Base-by-base conservation (phyloP, 2,797 vertebrate genomes). In the Pteropus rufus region DNA sequence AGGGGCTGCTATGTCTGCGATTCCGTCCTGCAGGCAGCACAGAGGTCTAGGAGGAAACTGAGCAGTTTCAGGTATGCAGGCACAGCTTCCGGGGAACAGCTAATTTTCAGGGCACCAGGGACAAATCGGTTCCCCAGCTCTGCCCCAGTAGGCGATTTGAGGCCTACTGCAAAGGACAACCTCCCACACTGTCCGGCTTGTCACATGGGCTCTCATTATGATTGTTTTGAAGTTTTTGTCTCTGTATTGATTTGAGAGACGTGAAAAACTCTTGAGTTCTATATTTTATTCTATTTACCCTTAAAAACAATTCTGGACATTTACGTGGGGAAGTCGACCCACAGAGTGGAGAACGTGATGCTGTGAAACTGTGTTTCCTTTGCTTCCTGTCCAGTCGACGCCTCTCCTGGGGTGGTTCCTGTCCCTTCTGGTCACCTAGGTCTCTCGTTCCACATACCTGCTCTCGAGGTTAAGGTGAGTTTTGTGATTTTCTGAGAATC, bases 401-500 rank as follows among this genome's bases (percentile, higher is more conserved):
- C 15, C 44, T 87, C 65, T 70, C 89, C 91, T 67, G 91, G 10
- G 44, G 52, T 16, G 49, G 4, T 49, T 49, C 15, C 15, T 16
- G 49, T 49, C 49, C 49, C 49, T 16, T 16, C 49, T 16, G 49
- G 49, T 49, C 15, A 65, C 65, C 11, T 2, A 21, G 3, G 0
- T 56, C 56, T 41, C 67, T 58, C 81, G 93, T 81, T 95, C 85
- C 94, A 29, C 83, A 52, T 88, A 92, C 93, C 65, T 84, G 80
- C 81, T 80, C 36, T 54, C 72, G 83, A 90, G 89, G 92, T 92
- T 41, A 64, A 96, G 72, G 81, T 95, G 96, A 95, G 75, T 93
- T 97, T 82, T 41, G 44, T 41, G 93, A 96, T 97, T 98, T 98
- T 87, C 85, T 16, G 39, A 92, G 96, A 97, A 97, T 93, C 79